Evolutionary conservation across 2,797 vertebrate genomes (phyloP), one percentile per base, ranked within the genome.

Genomic region (Intellagama lesueurii): DNA sequence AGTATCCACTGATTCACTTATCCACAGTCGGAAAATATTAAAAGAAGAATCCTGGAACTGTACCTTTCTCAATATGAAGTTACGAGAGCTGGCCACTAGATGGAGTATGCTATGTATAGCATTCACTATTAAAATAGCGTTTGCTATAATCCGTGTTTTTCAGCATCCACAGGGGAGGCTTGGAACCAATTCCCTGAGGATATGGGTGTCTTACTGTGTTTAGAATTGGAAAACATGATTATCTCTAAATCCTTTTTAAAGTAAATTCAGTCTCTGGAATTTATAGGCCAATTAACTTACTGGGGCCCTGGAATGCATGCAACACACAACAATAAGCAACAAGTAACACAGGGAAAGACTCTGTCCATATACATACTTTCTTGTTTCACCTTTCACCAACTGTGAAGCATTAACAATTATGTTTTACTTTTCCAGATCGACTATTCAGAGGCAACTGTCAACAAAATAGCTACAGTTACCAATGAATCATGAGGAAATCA

Each of bases 391-490:
- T 60, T 24, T 49, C 9, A 32, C 0, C 3, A 6, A 22, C 4
- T 32, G n/a, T 49, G 17, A 56, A 80, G 30, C 40, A 76, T 60
- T 52, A 56, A 69, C 85, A 80, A 78, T 68, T 28, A 47, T 4
- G 28, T 5, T 3, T 69, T 30, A 56, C 19, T 7, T n/a, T 26
- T 47, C 32, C 7, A 60, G 7, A 81, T 32, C 35, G 79, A 19
- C 16, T 83, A 7, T 28, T 14, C 11, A 49, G 22, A 35, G 47
- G 40, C 5, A 35, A 47, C 3, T 1, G 0, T 35, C 0, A 7
- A 79, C 44, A 5, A 40, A 0, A 22, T 16, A 75, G 81, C 0
- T 5, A 83, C 72, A 78, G 68, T 14, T 28, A 52, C 0, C 28
- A 56, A 3, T 40, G 82, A 72, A 84, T 66, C 52, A 56, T 56